Conservation (phyloP, 2,113 vertebrate species). For the Shinisaurus crocodilurus region DNA sequence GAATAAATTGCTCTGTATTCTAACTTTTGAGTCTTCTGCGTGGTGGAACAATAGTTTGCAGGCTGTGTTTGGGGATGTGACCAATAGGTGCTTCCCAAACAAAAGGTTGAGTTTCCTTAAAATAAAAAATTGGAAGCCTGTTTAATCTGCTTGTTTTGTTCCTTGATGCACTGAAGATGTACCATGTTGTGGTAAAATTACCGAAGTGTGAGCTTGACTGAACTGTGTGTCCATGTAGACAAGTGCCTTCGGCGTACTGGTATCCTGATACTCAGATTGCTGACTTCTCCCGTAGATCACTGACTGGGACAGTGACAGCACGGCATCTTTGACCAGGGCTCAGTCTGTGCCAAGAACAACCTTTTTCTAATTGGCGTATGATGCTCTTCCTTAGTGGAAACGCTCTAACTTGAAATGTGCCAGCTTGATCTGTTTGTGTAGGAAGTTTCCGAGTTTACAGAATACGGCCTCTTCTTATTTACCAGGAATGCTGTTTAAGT, state of each 20-base stretch:
- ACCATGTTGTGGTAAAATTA: too few species aligned
- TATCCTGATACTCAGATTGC: not conserved
- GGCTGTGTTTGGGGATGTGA: not conserved
- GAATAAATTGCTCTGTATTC: not conserved
- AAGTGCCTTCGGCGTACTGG: not conserved
- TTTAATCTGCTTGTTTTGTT: not conserved
- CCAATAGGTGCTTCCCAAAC: not conserved
- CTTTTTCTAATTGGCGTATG: not conserved
- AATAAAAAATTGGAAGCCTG: not conserved
- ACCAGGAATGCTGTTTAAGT: not conserved
- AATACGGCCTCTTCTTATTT: not conserved
- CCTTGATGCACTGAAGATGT: not conserved
- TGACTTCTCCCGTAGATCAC: not conserved
- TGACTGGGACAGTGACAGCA: not conserved
- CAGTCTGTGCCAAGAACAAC: not conserved
- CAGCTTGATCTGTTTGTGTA: not conserved
- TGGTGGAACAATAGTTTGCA: not conserved
- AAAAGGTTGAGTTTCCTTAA: not conserved
- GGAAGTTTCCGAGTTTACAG: not conserved
- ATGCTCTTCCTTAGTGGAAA: not conserved
- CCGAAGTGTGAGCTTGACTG: not conserved
- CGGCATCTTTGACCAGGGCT: not conserved
- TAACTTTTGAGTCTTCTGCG: not conserved
- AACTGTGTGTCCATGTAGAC: not conserved
- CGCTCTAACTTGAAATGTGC: not conserved